phyloP scores from a whole-genome alignment of 2,113 vertebrate species.

The Panthera uncia region DNA sequence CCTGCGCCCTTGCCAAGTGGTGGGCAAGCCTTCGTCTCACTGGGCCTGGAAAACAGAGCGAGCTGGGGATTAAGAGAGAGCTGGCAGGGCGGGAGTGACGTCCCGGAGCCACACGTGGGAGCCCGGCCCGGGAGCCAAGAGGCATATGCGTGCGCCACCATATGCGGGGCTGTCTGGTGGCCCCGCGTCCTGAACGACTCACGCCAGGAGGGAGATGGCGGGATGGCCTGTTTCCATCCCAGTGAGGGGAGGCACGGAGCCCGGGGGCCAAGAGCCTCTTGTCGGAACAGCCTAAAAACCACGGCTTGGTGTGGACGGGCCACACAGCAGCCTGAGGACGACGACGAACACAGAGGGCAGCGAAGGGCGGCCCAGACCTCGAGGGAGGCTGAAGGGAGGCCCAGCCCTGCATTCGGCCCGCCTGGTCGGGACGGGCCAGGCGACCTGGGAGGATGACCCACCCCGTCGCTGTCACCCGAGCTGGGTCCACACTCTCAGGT shows the following conservation, averaged over 20 bases:
- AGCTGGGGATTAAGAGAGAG: background rate
- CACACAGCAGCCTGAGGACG: background rate
- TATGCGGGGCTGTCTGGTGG: background rate
- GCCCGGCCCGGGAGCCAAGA: background rate
- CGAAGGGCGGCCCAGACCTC: background rate
- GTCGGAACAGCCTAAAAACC: background rate
- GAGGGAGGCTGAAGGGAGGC: rapidly evolving
- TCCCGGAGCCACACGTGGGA: background rate
- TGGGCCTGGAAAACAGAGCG: background rate
- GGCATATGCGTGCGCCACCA: constrained; percentile 36
- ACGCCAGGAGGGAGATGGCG: background rate
- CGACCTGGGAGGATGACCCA: background rate
- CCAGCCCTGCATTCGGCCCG: background rate
- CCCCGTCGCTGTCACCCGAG: background rate
- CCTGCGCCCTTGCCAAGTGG: background rate
- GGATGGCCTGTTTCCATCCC: background rate
- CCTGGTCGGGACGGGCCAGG: background rate
- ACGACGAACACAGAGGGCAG: background rate
- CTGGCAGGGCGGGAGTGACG: background rate
- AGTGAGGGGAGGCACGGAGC: background rate
- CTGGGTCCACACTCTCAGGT: background rate
- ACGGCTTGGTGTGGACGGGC: background rate
- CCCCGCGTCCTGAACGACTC: background rate
- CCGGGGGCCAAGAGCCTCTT: background rate
- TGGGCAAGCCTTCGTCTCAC: background rate